Conservation (phyloP, 1,140 invertebrate genomes). For the Triops longicaudatus region DNA sequence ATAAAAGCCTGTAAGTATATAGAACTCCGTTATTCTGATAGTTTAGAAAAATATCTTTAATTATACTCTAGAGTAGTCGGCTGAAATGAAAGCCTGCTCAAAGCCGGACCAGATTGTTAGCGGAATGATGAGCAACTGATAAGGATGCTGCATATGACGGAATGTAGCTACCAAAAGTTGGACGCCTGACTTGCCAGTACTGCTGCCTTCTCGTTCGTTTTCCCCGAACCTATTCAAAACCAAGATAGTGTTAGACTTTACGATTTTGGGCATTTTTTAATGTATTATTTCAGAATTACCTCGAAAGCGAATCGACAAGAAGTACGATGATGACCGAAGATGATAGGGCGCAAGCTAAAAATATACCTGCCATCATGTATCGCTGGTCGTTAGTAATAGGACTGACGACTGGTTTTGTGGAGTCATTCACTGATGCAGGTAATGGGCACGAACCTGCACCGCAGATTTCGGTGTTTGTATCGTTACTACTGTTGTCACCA, state of each 20-base stretch:
- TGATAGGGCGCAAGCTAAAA: slow-evolving; percentile 71
- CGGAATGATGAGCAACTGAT: slow-evolving; percentile 85
- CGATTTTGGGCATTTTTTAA: too few species aligned
- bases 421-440: slow-evolving; percentile 43
- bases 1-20: slow-evolving; percentile 71
- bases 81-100: slow-evolving; percentile 91
- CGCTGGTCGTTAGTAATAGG: slow-evolving; percentile 63
- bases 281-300: slow-evolving; percentile 48
- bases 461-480: slow-evolving; percentile 41
- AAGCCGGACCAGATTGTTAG: slow-evolving; percentile 94
- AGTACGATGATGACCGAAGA: slow-evolving; percentile 76
- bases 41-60: not conserved
- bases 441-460: slow-evolving; percentile 70
- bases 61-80: slow-evolving; percentile 82
- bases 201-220: slow-evolving; percentile 58
- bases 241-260: too few species aligned
- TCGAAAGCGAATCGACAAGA: slow-evolving; percentile 80
- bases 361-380: slow-evolving; percentile 82
- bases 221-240: slow-evolving; percentile 58
- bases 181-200: slow-evolving; percentile 61
- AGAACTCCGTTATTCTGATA: not conserved
- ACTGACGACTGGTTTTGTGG: slow-evolving; percentile 49
- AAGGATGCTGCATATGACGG: slow-evolving; percentile 69
- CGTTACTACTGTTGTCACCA: slow-evolving; percentile 1
- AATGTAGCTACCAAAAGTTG: slow-evolving; percentile 79